These are phyloP conservation scores for Lottia scabra DNA, from an alignment of 2,888 invertebrate genomes.

Conservation along the genomic window DNA sequence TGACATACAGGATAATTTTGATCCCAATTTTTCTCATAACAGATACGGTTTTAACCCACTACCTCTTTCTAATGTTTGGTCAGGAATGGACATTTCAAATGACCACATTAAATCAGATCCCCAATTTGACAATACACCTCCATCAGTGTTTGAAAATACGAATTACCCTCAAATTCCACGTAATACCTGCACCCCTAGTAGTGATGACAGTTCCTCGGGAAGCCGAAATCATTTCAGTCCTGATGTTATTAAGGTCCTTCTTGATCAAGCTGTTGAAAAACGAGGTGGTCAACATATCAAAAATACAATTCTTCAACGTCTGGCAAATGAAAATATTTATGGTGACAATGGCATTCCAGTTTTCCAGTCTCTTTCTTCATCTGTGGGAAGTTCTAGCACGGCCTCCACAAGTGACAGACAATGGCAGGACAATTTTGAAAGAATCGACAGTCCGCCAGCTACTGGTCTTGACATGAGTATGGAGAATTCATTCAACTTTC, in stretches of 20 bases:
- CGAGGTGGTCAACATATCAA: slow-evolving; percentile 5
- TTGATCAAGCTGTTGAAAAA: slow-evolving; percentile 39
- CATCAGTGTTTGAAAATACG: not conserved
- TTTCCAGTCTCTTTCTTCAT: slow-evolving; percentile 17
- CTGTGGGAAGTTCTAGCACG: slow-evolving; percentile 11
- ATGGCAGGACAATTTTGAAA: slow-evolving; percentile 8
- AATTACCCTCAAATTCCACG: not conserved
- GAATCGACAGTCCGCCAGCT: slow-evolving; percentile 1
- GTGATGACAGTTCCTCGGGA: slow-evolving; percentile 10
- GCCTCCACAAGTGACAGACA: slow-evolving; percentile 11
- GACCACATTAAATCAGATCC: not conserved
- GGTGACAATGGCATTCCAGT: too few relatives aligned
- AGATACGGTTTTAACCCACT: not conserved
- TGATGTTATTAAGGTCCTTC: slow-evolving; percentile 45
- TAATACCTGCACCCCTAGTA: not conserved
- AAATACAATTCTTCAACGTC: not conserved
- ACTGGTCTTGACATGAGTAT: not conserved
- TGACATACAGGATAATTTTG: not conserved
- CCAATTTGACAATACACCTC: not conserved
- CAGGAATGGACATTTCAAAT: not conserved
- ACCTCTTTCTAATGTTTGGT: not conserved
- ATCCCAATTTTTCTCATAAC: not conserved
- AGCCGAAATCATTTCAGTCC: slow-evolving; percentile 38
- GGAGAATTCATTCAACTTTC: slow-evolving; percentile 3
- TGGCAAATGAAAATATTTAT: not conserved